These are phyloP conservation scores for Serilophus lunatus DNA, from an alignment of 2,113 vertebrate genomes.

Conservation along the genomic window DNA sequence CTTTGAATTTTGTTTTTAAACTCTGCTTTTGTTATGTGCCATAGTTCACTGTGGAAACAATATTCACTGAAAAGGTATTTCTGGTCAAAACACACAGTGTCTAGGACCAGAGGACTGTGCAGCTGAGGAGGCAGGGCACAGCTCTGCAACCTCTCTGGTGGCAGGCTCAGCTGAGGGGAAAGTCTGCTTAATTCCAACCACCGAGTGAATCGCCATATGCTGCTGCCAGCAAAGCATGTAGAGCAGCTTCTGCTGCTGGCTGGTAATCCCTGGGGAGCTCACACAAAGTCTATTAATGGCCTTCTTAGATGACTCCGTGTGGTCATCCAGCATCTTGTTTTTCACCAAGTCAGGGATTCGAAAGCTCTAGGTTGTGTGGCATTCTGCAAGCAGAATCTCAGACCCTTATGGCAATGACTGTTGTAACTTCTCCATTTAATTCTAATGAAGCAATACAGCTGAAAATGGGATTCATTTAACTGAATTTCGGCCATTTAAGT, in stretches of 20 bases:
- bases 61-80: background rate
- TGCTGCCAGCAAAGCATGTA: background rate
- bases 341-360: background rate
- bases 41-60: background rate
- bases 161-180: background rate
- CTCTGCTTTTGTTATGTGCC: background rate
- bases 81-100: background rate
- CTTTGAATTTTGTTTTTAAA: background rate
- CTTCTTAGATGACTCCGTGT: background rate
- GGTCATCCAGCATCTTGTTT: background rate
- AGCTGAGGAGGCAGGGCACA: background rate
- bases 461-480: background rate
- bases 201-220: background rate
- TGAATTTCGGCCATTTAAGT: background rate
- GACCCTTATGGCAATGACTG: background rate
- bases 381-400: background rate
- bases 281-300: constrained; percentile 17
- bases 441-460: background rate
- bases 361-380: background rate
- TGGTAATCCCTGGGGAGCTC: constrained; percentile 12
- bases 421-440: background rate
- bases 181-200: background rate
- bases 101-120: background rate
- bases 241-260: constrained; percentile 27
- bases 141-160: background rate